Percentiles rank a stretch among this genome's conserved stretches.
These are phyloP conservation scores for Pristionchus fissidentatus DNA, from an alignment of 2,888 invertebrate genomes.

Conservation along the genomic window DNA sequence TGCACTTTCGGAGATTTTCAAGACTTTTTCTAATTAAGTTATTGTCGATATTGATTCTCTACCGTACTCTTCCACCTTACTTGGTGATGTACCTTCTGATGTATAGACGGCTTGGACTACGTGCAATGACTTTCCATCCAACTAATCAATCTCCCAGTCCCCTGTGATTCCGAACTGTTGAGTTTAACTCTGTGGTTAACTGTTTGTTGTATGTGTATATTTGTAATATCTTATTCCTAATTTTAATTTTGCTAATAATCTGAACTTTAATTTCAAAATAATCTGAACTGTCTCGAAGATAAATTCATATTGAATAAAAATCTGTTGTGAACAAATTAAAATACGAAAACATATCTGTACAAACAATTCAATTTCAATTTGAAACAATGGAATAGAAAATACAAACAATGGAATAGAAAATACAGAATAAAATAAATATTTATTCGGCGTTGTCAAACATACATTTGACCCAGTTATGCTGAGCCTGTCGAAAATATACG, in stretches of 20 bases:
- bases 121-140: constrained; percentile 3
- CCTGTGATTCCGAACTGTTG: constrained; percentile 16
- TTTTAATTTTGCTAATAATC: too few species aligned
- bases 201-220: background rate
- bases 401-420: too few species aligned
- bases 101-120: background rate
- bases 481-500: too few species aligned
- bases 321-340: background rate
- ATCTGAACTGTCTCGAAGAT: constrained; percentile 7
- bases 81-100: constrained; percentile 16
- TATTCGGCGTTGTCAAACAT: too few species aligned
- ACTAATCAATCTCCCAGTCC: constrained; percentile 28
- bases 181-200: constrained; percentile 33
- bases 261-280: too few species aligned
- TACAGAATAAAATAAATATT: too few species aligned
- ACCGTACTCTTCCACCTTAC: background rate
- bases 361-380: too few species aligned
- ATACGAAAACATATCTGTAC: background rate
- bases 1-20: constrained; percentile 61
- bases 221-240: too few species aligned
- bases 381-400: too few species aligned
- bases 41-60: background rate
- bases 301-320: background rate
- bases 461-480: too few species aligned
- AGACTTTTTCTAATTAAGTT: constrained; percentile 36